Base-by-base conservation (phyloP, 2,113 vertebrate genomes). In the Sphyrna mokarran region DNA sequence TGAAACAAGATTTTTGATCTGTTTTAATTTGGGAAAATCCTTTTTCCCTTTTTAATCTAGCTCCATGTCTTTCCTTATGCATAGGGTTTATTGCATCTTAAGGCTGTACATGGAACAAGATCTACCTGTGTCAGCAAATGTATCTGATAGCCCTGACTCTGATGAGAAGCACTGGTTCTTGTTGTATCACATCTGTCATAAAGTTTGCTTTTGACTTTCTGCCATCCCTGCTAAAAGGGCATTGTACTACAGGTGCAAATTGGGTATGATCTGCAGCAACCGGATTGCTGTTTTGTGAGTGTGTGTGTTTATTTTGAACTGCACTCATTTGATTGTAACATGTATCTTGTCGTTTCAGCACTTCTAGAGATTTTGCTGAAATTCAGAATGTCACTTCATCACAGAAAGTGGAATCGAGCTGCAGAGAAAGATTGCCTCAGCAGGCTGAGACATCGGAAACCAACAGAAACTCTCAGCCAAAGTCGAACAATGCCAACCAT, bases 321-420 rank as follows among this genome's bases (percentile, higher is more conserved):
- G 29, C 58, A 20, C 66, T 66, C 16, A 93, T 93, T 93, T 18
- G 8, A 22, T 40, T 66, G 16, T 66, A 91, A 26, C 11, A 76
- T 23, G 23, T 95, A 40, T 76, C 69, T 69, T 95, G 48, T 95
- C 69, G 29, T 95, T 95, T 95, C 94, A 95, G 94, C 40, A 68
- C 26, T 95, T 72, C 94, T 10, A 14, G 94, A 95, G 94, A 95
- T 72, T 70, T 6, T 2, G 7, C 94, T 95, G 68, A 54, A 95
- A 72, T 76, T 95, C 94, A 48, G 68, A 72, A 95, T 72, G 26
- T 43, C 40, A 95, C 40, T 70, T 95, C 69, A 29, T 95, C 72
- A 29, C 72, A 23, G 69, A 95, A 95, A 18, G 94, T 54, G 43
- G 94, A 95, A 54, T 72, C 40, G 43, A 54, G 26, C 43, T 69